phyloP scores from a whole-genome alignment of 1,140 invertebrate genomes.

The Probaryconus sp. region DNA sequence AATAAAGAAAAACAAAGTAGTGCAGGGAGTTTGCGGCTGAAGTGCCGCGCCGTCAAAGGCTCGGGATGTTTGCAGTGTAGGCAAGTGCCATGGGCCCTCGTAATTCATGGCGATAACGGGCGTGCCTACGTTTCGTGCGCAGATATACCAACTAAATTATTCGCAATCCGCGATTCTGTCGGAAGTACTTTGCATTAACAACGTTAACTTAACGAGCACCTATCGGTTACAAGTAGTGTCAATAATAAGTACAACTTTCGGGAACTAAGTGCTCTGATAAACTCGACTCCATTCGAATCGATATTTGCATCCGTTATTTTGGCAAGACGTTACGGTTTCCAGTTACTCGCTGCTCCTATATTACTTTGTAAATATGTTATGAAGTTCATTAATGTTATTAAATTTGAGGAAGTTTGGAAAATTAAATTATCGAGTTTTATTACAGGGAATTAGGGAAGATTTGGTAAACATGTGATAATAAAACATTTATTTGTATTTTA shows the following conservation, averaged over 20 bases:
- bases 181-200: constrained; percentile 51
- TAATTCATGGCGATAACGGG: constrained; percentile 54
- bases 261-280: constrained; percentile 34
- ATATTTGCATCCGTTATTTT: constrained; percentile 18
- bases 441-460: too few species aligned
- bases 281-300: constrained; percentile 22
- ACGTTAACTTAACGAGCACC: constrained; percentile 43
- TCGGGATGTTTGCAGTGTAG: constrained; percentile 48
- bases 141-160: constrained; percentile 54
- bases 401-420: too few species aligned
- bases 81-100: constrained; percentile 50
- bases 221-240: constrained; percentile 49
- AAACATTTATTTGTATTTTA: too few species aligned
- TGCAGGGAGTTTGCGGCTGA: constrained; percentile 19
- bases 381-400: constrained; percentile 5
- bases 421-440: too few species aligned
- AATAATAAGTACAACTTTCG: constrained; percentile 51
- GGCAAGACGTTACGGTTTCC: constrained; percentile 6
- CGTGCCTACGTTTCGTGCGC: constrained; percentile 39
- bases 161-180: constrained; percentile 43
- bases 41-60: constrained; percentile 46
- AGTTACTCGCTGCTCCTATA: constrained; percentile 1
- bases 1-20: constrained; percentile 11
- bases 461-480: too few species aligned
- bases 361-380: constrained; percentile 13